Conservation (phyloP, 92 coral and sea anemone genomes). For the Blastomussa wellsi region DNA sequence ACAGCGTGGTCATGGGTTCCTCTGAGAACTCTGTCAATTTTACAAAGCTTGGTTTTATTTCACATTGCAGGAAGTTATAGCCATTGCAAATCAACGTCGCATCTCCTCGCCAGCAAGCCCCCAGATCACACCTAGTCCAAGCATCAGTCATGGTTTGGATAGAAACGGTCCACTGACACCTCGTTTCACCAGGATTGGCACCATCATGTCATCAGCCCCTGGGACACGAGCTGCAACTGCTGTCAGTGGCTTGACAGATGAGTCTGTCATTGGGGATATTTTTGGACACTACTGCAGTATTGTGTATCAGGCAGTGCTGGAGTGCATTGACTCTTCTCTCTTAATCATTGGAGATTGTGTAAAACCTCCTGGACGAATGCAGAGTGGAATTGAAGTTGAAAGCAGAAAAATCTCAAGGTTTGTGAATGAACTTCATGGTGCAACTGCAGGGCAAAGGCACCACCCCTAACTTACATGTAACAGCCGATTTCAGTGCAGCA, state of each 20-base stretch:
- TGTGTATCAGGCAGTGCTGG: slow-evolving; percentile 83
- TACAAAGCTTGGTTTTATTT: neutral
- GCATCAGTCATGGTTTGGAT: slow-evolving; percentile 67
- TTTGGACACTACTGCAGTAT: slow-evolving; percentile 93
- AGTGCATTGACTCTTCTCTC: slow-evolving; percentile 73
- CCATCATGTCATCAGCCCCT: slow-evolving; percentile 73
- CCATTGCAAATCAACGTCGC: slow-evolving; percentile 85
- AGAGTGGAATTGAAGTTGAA: slow-evolving; percentile 71
- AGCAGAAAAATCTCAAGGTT: slow-evolving; percentile 43
- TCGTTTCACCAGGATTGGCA: slow-evolving; percentile 75
- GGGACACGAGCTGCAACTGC: slow-evolving; percentile 85
- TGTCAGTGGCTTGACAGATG: slow-evolving; percentile 96
- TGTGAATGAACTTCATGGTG: neutral
- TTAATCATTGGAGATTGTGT: slow-evolving; percentile 87
- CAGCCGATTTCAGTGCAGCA: no score
- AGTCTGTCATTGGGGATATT: slow-evolving; percentile 92
- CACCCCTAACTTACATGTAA: neutral
- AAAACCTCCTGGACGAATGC: slow-evolving; percentile 77
- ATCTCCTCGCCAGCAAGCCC: slow-evolving; percentile 88
- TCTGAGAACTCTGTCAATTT: neutral
- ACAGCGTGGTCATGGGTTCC: neutral
- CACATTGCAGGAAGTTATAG: slow-evolving; percentile 75
- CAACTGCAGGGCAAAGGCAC: neutral
- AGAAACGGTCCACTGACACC: slow-evolving; percentile 62
- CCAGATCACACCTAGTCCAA: slow-evolving; percentile 78